phyloP scores from a whole-genome alignment of 2,888 invertebrate species.

The Magallana nippona region DNA sequence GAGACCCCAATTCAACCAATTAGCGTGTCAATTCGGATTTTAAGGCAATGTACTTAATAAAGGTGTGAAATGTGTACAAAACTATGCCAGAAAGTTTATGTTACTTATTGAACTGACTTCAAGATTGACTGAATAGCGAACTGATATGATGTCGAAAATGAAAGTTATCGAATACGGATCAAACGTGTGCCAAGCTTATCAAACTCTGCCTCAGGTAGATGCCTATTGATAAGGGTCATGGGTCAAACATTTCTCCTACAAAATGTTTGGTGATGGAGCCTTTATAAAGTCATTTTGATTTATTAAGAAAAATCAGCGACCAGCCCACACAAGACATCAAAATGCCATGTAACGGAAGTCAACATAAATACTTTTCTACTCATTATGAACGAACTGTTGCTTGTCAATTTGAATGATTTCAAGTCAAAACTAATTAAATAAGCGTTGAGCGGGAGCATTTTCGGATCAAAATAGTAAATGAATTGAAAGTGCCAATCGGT shows the following conservation, averaged over 20 bases:
- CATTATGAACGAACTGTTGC: background rate
- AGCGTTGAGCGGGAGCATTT: background rate
- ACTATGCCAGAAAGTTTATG: background rate
- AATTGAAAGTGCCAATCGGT: background rate
- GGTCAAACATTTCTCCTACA: background rate
- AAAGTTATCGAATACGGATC: constrained; percentile 10
- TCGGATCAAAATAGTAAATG: constrained; percentile 3
- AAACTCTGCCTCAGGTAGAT: constrained; percentile 10
- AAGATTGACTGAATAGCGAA: background rate
- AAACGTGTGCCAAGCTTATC: constrained; percentile 33
- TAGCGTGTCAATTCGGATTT: constrained; percentile 28
- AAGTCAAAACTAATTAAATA: background rate
- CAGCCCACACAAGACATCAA: constrained; percentile 10
- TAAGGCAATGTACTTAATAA: background rate
- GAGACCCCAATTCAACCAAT: constrained; percentile 7
- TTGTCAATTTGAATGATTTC: background rate
- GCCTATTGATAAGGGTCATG: background rate
- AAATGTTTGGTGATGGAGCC: background rate
- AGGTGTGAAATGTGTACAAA: constrained; percentile 16
- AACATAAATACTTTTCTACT: constrained; percentile 1
- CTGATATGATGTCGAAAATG: constrained; percentile 5
- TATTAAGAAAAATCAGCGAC: background rate
- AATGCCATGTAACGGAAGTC: constrained; percentile 21
- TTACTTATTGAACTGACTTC: constrained; percentile 21
- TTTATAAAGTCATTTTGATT: constrained; percentile 7